Base-by-base conservation (phyloP, 2,888 invertebrate species). In the Drosophila anomalata region DNA sequence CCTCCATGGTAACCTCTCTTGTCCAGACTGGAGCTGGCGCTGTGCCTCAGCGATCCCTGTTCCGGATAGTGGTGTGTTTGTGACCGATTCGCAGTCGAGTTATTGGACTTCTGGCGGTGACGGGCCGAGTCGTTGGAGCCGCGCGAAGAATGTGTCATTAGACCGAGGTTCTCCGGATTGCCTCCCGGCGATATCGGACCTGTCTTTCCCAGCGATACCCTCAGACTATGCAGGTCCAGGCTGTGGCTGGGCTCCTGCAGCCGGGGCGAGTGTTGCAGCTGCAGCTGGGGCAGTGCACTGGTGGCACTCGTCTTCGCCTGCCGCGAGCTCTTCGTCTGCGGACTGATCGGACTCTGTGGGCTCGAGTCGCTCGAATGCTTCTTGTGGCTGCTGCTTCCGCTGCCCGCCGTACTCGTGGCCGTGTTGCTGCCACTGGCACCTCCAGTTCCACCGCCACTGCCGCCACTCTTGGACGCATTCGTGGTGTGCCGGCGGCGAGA, bases 261-360 rank as follows among this genome's bases (percentile, higher is more conserved):
- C 14, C 90, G 83, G 0, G 89, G 88, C 22, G 89, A 88, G 50
- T 88, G 79, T 11, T 61, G 74, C 61, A 65, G 75, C n/a, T 58
- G 73, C 62, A 60, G 54, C 47, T 63, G 73, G 7, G 62, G 76
- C 58, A 67, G 68, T 17, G 81, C 74, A 67, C 78, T 82, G 46
- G 84, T 86, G 54, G 87, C 72, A 42, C 78, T 82, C 8, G 87
- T 82, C 39, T 83, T 82, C 8, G 84, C 84, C 62, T 86, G 82
- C 5, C 82, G 74, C 14, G 87, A 83, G 17, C 87, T 86, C 39
- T 82, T 82, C 20, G 87, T 82, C 56, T 82, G 87, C 14, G 94
- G 94, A 88, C 94, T 94, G 78, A 94, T 93, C 0, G 94, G 94
- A 78, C 94, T 94, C 82, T 94, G 94, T 0, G 94, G 94, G 46